Base-by-base conservation (phyloP, 2,888 invertebrate genomes). In the Corythucha ciliata region DNA sequence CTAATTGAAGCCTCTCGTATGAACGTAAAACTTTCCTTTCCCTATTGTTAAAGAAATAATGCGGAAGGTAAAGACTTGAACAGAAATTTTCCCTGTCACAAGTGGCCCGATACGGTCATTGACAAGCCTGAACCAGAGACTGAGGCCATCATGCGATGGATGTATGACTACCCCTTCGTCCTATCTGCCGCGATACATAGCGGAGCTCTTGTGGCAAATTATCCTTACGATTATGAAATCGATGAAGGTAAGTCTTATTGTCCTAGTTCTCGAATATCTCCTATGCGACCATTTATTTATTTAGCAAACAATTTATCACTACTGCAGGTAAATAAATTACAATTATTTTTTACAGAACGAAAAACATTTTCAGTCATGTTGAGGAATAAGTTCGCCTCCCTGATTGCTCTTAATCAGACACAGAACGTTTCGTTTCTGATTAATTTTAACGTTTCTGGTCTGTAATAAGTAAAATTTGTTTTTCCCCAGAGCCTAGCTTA, bases 151-250 rank as follows among this genome's bases (percentile, higher is more conserved):
- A 72, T 73, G 55, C 66, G 72, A 22, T 81, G 80, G 81, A 67
- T 79, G 63, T 61, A 70, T 2, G 64, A 70, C 16, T 67, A 68
- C 14, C 73, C 72, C 33, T 81, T 81, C 64, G 72, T 79, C 4
- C 66, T 81, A 27, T 79, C 79, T 1, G 79, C 77, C 18, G 75
- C 76, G 58, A 66, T 81, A 26, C 80, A 81, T 61, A 79, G 79
- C 5, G 81, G 81, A 4, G 76, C 78, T 3, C 62, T 81, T 51
- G 80, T 82, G 8, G 81, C 76, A 24, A 80, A 78, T 65, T 83
- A 81, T 65, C 82, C 83, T 0, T 82, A 72, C 62, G 81, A 83
- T 63, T 25, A 29, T 2, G 44, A 44, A 1, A 33, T 20, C 12
- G 10, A 20, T 14, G 14, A 5, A 3, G 26, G 21, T 24, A 21